phyloP scores from a whole-genome alignment of 2,113 vertebrate species.

The Caloenas nicobarica region DNA sequence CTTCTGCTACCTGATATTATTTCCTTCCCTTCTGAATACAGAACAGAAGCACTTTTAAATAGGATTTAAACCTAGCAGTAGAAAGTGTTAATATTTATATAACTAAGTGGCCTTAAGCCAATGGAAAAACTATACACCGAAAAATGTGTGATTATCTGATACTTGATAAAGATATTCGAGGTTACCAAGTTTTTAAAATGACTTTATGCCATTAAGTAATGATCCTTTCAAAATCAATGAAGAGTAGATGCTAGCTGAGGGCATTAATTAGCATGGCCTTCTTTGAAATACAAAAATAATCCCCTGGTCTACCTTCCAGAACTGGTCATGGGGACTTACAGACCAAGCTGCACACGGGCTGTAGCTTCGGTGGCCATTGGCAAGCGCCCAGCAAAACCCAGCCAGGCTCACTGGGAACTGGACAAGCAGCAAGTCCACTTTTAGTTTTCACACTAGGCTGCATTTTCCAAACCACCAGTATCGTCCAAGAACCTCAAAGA shows the following conservation, averaged over 20 bases:
- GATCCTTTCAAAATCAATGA: slow-evolving; percentile 34
- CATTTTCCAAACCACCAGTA: not conserved
- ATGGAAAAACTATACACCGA: not conserved
- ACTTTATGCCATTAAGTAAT: slow-evolving; percentile 11
- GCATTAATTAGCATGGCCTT: not conserved
- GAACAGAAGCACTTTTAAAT: slow-evolving; percentile 13
- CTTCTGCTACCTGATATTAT: not conserved
- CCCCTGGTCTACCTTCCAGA: not conserved
- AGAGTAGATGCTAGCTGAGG: not conserved
- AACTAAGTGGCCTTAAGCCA: slow-evolving; percentile 40
- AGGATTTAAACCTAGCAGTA: slow-evolving; percentile 16
- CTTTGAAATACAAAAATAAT: not conserved
- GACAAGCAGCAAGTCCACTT: not conserved
- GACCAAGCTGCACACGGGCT: not conserved
- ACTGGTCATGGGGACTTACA: not conserved
- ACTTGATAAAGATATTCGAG: slow-evolving; percentile 42
- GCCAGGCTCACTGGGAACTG: not conserved
- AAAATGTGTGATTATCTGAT: slow-evolving; percentile 37
- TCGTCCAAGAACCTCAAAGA: not conserved
- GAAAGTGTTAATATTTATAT: slow-evolving; percentile 39
- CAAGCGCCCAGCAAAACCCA: not conserved
- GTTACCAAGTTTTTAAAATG: not conserved
- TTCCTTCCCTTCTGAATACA: slow-evolving; percentile 8
- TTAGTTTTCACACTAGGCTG: not conserved
- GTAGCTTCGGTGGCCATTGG: not conserved